phyloP scores from a whole-genome alignment of 1,140 invertebrate genomes.

The Tetraneura akinire region DNA sequence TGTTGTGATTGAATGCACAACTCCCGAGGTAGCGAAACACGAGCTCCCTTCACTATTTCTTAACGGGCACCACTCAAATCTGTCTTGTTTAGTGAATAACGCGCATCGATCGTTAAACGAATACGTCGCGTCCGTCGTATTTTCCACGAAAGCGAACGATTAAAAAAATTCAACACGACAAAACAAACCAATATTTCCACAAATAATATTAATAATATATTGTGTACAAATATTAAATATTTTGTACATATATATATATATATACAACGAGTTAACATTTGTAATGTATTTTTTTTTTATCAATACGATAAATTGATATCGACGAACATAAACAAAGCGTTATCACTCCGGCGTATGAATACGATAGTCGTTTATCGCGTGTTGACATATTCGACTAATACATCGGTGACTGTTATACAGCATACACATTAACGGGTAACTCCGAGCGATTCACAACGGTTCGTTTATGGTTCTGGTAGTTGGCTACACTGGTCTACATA shows the following conservation, averaged over 20 bases:
- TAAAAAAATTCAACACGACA: background rate
- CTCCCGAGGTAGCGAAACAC: background rate
- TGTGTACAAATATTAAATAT: background rate
- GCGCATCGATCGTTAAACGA: background rate
- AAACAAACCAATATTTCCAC: background rate
- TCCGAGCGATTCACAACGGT: too few relatives aligned
- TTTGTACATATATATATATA: background rate
- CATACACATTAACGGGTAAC: too few relatives aligned
- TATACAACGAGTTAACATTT: constrained; percentile 24
- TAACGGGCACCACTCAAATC: background rate
- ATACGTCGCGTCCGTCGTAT: background rate
- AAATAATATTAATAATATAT: background rate
- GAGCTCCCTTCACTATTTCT: background rate
- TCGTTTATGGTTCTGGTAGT: too few relatives aligned
- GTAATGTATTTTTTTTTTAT: constrained; percentile 43
- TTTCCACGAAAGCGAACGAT: background rate
- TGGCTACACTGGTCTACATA: background rate
- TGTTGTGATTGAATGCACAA: background rate
- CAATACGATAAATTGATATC: constrained; percentile 26
- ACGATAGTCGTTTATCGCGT: background rate
- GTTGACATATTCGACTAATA: background rate
- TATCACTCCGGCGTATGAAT: constrained; percentile 23
- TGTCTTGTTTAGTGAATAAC: background rate
- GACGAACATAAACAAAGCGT: constrained; percentile 46
- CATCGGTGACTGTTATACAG: too few relatives aligned